Percentiles rank a stretch among this genome's conserved stretches.
Conservation (phyloP, 1,140 invertebrate species). For the Drosophila lini region DNA sequence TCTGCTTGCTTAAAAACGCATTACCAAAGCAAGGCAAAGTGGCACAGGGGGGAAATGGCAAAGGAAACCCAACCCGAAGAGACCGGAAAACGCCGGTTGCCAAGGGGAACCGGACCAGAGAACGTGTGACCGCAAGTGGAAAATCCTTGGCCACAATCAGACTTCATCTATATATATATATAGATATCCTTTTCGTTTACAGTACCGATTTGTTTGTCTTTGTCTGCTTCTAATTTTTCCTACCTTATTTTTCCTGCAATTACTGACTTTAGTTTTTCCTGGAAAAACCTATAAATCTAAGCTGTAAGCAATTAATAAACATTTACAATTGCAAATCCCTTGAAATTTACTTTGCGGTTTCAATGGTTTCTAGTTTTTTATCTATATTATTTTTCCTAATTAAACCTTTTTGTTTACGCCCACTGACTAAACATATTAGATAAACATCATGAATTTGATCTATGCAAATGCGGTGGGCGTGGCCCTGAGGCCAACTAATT, state of each 20-base stretch:
- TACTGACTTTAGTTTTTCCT: conserved; percentile 2
- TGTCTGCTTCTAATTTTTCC: conserved; percentile 4
- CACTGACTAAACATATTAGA: conserved; percentile 39
- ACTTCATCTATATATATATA: conserved; percentile 26
- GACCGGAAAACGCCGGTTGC: conserved; percentile 19
- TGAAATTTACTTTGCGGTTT: conserved; percentile 63
- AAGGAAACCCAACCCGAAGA: conserved; percentile 20
- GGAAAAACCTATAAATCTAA: conserved; percentile 15
- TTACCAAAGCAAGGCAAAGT: conserved; percentile 31
- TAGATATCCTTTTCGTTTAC: not conserved
- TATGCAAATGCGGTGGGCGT: conserved; percentile 42
- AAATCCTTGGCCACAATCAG: conserved; percentile 63
- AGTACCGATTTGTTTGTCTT: conserved; percentile 4
- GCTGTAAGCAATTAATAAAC: conserved; percentile 57
- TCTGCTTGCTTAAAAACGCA: conserved; percentile 72
- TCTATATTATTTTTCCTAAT: conserved; percentile 53
- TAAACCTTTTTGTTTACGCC: conserved; percentile 56
- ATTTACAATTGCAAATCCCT: conserved; percentile 59
- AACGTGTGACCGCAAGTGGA: conserved; percentile 61
- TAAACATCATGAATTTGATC: conserved; percentile 45
- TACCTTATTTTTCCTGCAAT: conserved; percentile 19
- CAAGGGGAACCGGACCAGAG: not conserved
- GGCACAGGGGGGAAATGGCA: conserved; percentile 19
- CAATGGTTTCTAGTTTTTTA: conserved; percentile 2
- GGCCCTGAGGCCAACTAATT: conserved; percentile 43